Percentiles rank a stretch among this genome's conserved stretches.
Conservation (phyloP, 2,113 vertebrate species). For the Carassius carassius region DNA sequence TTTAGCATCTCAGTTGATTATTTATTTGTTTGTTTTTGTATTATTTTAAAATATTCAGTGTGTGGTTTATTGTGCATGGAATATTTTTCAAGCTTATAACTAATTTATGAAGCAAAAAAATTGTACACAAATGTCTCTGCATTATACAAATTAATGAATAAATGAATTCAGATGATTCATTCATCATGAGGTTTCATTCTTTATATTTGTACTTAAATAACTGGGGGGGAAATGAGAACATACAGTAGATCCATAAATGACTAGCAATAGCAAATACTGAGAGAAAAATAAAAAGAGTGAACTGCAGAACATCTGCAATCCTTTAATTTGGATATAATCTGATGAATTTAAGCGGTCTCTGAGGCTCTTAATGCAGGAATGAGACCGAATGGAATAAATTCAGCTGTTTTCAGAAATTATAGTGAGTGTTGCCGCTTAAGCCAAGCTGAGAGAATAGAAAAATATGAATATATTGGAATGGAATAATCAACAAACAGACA, state of each 20-base stretch:
- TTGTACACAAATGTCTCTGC: constrained; percentile 91
- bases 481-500: background rate
- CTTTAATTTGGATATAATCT: background rate
- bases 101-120: constrained; percentile 85
- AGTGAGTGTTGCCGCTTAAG: background rate
- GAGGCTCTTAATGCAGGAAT: background rate
- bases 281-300: too few species aligned
- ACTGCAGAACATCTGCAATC: too few species aligned
- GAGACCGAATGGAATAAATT: background rate
- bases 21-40: constrained; percentile 76
- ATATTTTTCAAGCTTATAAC: constrained; percentile 86
- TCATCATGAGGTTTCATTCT: background rate
- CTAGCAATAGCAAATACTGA: too few species aligned
- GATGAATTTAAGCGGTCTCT: background rate
- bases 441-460: background rate
- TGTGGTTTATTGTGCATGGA: constrained; percentile 89
- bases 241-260: background rate
- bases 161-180: constrained; percentile 78
- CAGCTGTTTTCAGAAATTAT: background rate
- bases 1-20: constrained; percentile 55
- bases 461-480: too few species aligned
- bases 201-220: background rate
- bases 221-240: background rate
- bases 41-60: constrained; percentile 73
- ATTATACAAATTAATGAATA: constrained; percentile 95